Evolutionary conservation across 2,888 invertebrate genomes (phyloP).

Genomic region (Drosophila fulvimacula): DNA sequence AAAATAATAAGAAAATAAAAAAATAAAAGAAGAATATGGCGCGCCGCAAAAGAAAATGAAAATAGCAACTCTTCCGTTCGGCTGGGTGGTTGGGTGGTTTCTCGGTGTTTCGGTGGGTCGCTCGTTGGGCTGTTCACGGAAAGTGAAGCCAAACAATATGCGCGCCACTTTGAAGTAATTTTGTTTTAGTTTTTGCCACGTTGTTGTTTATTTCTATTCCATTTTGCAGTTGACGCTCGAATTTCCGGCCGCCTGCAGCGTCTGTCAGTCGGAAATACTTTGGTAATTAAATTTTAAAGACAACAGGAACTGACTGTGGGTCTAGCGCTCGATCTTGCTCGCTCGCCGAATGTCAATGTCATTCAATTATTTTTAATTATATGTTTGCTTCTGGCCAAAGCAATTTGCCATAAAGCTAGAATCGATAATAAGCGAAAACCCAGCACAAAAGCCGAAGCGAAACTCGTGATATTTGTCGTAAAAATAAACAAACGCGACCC

Average conservation of each 20-base stretch:
- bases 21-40: constrained; percentile 38
- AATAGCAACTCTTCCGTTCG: constrained; percentile 73
- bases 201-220: constrained; percentile 50
- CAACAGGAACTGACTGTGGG: constrained; percentile 40
- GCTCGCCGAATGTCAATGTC: constrained; percentile 42
- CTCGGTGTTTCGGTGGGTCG: neutral
- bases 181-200: constrained; percentile 33
- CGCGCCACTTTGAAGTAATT: constrained; percentile 59
- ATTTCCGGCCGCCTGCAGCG: constrained; percentile 55
- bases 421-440: constrained; percentile 44
- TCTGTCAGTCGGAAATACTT: constrained; percentile 67
- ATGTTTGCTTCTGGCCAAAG: constrained; percentile 29
- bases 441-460: constrained; percentile 20
- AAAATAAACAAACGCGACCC: constrained; percentile 46
- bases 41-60: constrained; percentile 60
- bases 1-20: constrained; percentile 8
- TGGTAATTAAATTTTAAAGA: constrained; percentile 72
- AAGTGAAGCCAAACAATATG: constrained; percentile 44
- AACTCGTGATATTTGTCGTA: constrained; percentile 28
- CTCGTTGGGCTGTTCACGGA: neutral
- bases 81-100: neutral
- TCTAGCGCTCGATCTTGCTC: constrained; percentile 9
- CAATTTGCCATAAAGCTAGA: constrained; percentile 54
- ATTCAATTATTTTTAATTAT: constrained; percentile 68
- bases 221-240: constrained; percentile 72